Percentiles rank a stretch among this genome's conserved stretches.
Conservation (phyloP, 1,140 invertebrate species). For the Steinernema khuongi region DNA sequence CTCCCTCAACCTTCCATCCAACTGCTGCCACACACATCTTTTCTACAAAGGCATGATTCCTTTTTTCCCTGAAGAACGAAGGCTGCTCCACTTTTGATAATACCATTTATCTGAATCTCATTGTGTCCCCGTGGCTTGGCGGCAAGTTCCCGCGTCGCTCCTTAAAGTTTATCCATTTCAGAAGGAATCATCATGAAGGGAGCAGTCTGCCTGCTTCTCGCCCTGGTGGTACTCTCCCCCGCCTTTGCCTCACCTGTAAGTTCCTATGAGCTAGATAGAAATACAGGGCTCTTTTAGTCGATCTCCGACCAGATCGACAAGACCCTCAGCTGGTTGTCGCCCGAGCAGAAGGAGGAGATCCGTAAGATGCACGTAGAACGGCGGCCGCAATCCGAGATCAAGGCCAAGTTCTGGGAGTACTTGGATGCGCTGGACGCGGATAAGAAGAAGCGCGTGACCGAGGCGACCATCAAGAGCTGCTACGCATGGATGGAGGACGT, state of each 20-base stretch:
- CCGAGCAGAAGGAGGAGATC: slow-evolving; percentile 10
- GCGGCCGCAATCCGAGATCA: neutral
- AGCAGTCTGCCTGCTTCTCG: neutral
- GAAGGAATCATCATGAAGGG: neutral
- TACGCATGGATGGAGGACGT: neutral
- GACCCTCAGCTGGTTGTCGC: neutral
- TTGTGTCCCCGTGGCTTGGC: no score
- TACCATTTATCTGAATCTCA: no score
- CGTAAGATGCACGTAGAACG: neutral
- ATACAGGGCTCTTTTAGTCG: neutral
- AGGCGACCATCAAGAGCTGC: slow-evolving; percentile 4
- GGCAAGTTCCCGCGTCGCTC: neutral
- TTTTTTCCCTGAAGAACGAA: no score
- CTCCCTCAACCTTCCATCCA: no score
- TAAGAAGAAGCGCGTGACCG: neutral
- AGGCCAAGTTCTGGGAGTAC: slow-evolving; percentile 17
- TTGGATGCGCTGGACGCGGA: neutral
- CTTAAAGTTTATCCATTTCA: neutral
- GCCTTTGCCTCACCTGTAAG: neutral
- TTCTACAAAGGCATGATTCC: no score
- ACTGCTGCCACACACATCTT: no score
- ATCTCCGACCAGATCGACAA: neutral
- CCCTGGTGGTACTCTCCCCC: neutral
- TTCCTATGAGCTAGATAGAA: neutral
- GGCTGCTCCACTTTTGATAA: no score